Evolutionary conservation across 1,140 invertebrate species (phyloP), one percentile per base, ranked within the genome.

Genomic region (Samia ricini): DNA sequence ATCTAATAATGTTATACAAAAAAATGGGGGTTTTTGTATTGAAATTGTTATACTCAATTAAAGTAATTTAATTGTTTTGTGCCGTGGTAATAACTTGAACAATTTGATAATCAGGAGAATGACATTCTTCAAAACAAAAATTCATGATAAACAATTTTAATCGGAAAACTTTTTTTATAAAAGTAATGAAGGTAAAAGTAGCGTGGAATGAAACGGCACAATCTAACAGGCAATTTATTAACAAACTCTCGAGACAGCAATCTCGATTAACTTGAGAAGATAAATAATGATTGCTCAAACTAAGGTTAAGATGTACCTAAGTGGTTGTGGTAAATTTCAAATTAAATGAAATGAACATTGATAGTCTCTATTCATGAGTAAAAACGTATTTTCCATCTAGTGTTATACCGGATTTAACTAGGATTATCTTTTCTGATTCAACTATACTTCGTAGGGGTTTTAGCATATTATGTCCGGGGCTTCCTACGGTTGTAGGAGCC

Each of bases 211-310:
- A 42, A 42, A 42, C 33, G 33, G 33, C 33, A 42, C 33, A 42
- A 42, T 42, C 33, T 15, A 42, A 42, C 33, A 42, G n/a, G 0
- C 33, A 42, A 42, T 42, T 42, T 42, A 42, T 42, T 42, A 42
- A 42, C 33, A 42, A 42, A 42, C 33, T 42, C 33, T 42, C 33
- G 33, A 42, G 33, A 42, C 33, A 42, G 33, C 33, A 15, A 42
- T 42, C 33, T 42, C 12, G 33, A 42, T 42, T 42, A 42, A 15
- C 33, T 15, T 8, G 33, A 42, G 33, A 42, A 42, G 33, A 42
- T 42, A 42, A 42, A 42, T 42, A 42, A 42, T 42, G 33, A 42
- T 42, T 42, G n/a, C 33, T 42, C 33, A 42, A 42, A 42, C 33
- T 42, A 3, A 42, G 33, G n/a, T 42, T 42, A 42, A 42, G 33